phyloP scores from a whole-genome alignment of 2,888 invertebrate genomes.

The Xanthorhoe designata region DNA sequence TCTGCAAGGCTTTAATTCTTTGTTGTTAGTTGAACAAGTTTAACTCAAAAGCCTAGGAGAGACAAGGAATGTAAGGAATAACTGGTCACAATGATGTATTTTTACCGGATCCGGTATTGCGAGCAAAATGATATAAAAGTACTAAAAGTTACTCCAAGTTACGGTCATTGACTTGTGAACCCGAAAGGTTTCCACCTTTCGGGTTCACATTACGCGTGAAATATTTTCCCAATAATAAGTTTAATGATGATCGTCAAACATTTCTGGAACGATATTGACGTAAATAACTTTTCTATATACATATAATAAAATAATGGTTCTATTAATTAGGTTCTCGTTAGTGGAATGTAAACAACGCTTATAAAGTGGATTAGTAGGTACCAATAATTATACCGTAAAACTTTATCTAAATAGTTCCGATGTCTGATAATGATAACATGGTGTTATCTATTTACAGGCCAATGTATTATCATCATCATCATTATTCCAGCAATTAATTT shows the following conservation, averaged over 20 bases:
- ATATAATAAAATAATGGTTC: conserved; percentile 7
- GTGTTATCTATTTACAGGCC: no score
- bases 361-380: conserved; percentile 2
- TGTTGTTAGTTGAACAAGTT: conserved; percentile 2
- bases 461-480: no score
- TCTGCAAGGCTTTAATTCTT: neutral
- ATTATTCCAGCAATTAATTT: no score
- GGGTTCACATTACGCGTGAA: neutral
- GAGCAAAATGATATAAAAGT: conserved; percentile 6
- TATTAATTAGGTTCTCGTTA: conserved; percentile 30
- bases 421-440: no score
- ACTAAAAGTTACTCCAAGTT: conserved; percentile 7
- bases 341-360: conserved; percentile 24
- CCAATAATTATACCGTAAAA: no score
- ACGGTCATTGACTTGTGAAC: conserved; percentile 17
- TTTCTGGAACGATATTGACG: conserved; percentile 32
- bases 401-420: no score
- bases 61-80: neutral
- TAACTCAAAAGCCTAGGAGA: neutral
- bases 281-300: conserved; percentile 22
- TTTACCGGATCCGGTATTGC: neutral
- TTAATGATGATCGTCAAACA: conserved; percentile 5
- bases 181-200: conserved; percentile 13
- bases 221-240: neutral
- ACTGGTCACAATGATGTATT: neutral